Percentiles rank a stretch among this genome's conserved stretches.
Conservation (phyloP, 53 echinoderm and acorn worm species). For the Henricia sp. region DNA sequence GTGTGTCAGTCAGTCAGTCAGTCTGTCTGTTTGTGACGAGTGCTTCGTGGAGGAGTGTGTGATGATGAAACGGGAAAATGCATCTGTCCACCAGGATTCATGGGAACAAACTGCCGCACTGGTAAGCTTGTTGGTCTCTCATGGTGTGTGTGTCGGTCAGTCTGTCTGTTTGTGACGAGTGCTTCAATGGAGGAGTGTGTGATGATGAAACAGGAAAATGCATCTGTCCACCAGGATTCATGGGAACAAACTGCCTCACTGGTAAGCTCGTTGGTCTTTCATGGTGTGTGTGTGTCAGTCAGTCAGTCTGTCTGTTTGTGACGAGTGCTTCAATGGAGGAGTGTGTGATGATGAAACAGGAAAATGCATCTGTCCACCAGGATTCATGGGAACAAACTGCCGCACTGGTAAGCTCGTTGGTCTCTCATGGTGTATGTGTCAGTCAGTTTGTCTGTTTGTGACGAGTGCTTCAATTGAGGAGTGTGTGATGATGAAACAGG, state of each 20-base stretch:
- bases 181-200: constrained; percentile 58
- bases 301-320: not conserved
- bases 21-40: constrained; percentile 36
- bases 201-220: constrained; percentile 54
- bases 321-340: no score
- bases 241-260: constrained; percentile 60
- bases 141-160: not conserved
- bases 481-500: constrained; percentile 59
- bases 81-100: constrained; percentile 38
- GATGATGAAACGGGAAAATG: constrained; percentile 9
- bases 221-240: constrained; percentile 63
- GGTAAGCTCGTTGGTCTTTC: constrained; percentile 1
- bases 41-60: constrained; percentile 3
- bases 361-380: constrained; percentile 3
- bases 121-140: constrained; percentile 9
- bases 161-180: not conserved
- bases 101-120: constrained; percentile 22
- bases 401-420: not conserved
- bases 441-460: not conserved
- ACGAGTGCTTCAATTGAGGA: constrained; percentile 36
- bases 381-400: no score
- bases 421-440: not conserved
- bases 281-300: not conserved
- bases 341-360: constrained; percentile 9
- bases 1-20: constrained; percentile 63